Evolutionary conservation across 2,797 vertebrate species (phyloP).

Genomic region (Acrocephalus scirpaceus): DNA sequence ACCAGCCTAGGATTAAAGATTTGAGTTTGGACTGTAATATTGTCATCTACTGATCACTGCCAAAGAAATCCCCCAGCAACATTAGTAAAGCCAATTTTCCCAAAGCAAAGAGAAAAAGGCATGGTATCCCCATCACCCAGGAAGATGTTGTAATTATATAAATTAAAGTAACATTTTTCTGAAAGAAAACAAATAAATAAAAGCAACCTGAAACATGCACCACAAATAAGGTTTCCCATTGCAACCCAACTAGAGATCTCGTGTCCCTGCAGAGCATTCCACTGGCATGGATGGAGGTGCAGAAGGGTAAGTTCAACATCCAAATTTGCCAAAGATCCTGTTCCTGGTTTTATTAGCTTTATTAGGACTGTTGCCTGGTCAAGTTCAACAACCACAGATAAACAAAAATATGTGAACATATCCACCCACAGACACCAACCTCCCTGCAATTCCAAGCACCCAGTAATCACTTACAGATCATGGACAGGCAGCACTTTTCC

Average conservation of each 20-base stretch:
- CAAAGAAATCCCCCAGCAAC: background rate
- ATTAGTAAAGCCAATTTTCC: background rate
- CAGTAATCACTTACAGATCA: background rate
- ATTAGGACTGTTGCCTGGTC: background rate
- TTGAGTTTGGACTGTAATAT: background rate
- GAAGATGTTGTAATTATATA: background rate
- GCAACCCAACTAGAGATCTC: background rate
- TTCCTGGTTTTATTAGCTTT: background rate
- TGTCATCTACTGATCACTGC: background rate
- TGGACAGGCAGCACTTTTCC: background rate
- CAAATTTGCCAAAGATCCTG: background rate
- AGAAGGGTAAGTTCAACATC: background rate
- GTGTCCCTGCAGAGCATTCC: background rate
- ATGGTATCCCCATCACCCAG: background rate
- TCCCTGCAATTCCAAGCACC: background rate
- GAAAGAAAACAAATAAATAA: background rate
- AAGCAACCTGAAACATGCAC: background rate
- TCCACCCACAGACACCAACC: background rate
- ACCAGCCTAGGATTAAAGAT: background rate
- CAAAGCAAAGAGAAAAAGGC: background rate
- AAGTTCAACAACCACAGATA: background rate
- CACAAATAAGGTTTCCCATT: background rate
- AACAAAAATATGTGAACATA: background rate
- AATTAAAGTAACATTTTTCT: background rate
- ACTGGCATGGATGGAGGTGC: background rate